Evolutionary conservation across 1,140 invertebrate genomes (phyloP).

Genomic region (Bombus fervidus): DNA sequence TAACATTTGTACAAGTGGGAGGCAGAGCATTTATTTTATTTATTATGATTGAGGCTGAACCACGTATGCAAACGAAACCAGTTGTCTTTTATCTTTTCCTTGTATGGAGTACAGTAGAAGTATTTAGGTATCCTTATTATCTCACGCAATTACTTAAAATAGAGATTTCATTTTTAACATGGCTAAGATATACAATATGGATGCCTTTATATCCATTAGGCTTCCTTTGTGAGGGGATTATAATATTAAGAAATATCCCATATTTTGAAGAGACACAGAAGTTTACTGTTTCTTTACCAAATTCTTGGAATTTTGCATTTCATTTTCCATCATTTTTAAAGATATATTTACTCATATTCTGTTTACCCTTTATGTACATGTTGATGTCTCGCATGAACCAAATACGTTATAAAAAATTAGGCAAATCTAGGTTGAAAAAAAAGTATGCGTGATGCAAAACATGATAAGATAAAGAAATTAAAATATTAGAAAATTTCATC

Average conservation of each 20-base stretch:
- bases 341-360: constrained; percentile 89
- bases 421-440: constrained; percentile 33
- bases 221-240: constrained; percentile 92
- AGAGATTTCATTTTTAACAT: constrained; percentile 91
- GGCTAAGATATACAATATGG: constrained; percentile 96
- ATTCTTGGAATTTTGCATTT: constrained; percentile 93
- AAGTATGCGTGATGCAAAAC: constrained; percentile 42
- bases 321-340: constrained; percentile 91
- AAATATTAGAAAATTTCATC: not conserved
- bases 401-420: constrained; percentile 85
- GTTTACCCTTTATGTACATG: constrained; percentile 88
- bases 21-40: constrained; percentile 93
- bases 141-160: constrained; percentile 90
- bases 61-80: constrained; percentile 92
- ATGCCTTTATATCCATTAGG: constrained; percentile 95
- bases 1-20: constrained; percentile 88
- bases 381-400: constrained; percentile 92
- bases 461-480: not conserved
- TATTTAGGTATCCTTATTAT: constrained; percentile 96
- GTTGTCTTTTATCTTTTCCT: constrained; percentile 94
- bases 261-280: constrained; percentile 93
- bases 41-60: constrained; percentile 91
- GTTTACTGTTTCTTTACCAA: constrained; percentile 91
- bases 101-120: constrained; percentile 91
- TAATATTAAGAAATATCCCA: constrained; percentile 91